Base-by-base conservation (phyloP, 1,140 invertebrate species). In the Notospermus geniculatus region DNA sequence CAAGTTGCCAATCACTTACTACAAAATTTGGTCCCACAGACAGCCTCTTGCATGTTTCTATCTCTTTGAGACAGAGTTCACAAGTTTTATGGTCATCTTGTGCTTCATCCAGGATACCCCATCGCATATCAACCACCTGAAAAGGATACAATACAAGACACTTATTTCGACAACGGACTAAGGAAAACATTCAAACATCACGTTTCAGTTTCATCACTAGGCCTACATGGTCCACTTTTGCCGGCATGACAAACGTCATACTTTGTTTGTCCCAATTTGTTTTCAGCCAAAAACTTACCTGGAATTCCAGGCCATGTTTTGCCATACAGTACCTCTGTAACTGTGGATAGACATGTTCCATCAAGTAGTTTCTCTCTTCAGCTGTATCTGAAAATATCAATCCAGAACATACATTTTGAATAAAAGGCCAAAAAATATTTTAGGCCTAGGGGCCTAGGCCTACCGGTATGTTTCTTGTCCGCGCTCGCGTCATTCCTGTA, bases 271-370 rank as follows among this genome's bases (percentile, higher is more conserved):
- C 19, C 45, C 50, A 53, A 29, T 60, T 54, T 57, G 1, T 11
- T 56, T 62, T 27, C 13, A 27, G 5, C 54, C 4, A 46, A 17
- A 66, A 17, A 43, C 68, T 80, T 79, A 93, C 92, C 86, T 97
- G 94, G 85, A 96, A 97, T 76, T 96, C 94, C 11, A 96, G 81
- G 0, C 94, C 94, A 69, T 96, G 93, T 73, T 94, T 95, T 78
- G 96, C 93, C 23, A 19, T 22, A 46, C 55, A 59, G 41, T 63
- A 63, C 0, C 53, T 41, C 23, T 46, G 28, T n/a, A 63, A 39
- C 41, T 54, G 39, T 43, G 62, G 62, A 43, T 52, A 63, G 17
- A 63, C 25, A 32, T 59, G 25, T 45, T 58, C 45, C 27, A 63
- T 63, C 43, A 59, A 52, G 29, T 46, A 57, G 32, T 63, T 56